Evolutionary conservation across 2,113 vertebrate species (phyloP).

Genomic region (Hepsetus odoe): DNA sequence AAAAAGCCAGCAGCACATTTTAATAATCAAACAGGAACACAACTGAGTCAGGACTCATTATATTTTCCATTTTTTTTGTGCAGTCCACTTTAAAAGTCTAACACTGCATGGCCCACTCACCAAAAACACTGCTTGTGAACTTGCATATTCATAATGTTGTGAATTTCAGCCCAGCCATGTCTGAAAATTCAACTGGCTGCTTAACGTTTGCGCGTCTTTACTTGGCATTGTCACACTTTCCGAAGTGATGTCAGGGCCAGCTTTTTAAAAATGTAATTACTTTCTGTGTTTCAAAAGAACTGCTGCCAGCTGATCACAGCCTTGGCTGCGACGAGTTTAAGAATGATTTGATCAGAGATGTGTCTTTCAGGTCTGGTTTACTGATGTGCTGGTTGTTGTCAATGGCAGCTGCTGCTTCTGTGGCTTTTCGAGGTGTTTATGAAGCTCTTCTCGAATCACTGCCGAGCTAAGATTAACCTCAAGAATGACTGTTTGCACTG

Average conservation of each 20-base stretch:
- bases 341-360: constrained; percentile 17
- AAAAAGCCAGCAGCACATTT: not conserved
- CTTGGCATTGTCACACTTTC: constrained; percentile 35
- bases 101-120: not conserved
- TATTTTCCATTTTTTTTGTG: not conserved
- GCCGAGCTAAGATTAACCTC: not conserved
- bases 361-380: not conserved
- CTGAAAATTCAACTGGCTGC: not conserved
- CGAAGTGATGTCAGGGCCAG: constrained; percentile 37
- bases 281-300: constrained; percentile 26
- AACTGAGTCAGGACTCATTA: not conserved
- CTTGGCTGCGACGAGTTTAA: constrained; percentile 3
- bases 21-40: not conserved
- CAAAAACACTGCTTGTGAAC: not conserved
- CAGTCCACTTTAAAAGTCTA: not conserved
- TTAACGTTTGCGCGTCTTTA: constrained; percentile 6
- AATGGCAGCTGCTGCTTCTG: not conserved
- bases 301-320: constrained; percentile 34
- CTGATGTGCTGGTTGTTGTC: not conserved
- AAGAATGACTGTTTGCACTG: not conserved
- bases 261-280: constrained; percentile 28
- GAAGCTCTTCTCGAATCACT: constrained; percentile 29
- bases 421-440: constrained; percentile 13
- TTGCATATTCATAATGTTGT: not conserved
- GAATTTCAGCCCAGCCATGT: not conserved